Evolutionary conservation across 2,113 vertebrate species (phyloP).

Genomic region (Toxotes jaculatrix): DNA sequence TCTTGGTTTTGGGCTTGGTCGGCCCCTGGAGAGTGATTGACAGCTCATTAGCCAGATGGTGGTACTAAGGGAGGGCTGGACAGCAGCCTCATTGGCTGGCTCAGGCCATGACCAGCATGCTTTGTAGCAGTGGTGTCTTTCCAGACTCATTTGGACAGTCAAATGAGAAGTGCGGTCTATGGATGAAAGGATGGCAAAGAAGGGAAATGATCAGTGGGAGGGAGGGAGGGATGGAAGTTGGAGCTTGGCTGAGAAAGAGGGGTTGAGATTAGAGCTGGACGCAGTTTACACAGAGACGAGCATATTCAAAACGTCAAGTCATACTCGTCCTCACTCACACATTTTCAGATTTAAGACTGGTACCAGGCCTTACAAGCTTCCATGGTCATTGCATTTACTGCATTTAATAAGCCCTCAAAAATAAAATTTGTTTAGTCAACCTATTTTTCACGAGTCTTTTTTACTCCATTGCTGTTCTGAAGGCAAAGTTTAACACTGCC

Average conservation of each 20-base stretch:
- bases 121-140: conserved; percentile 46
- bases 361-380: not conserved
- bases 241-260: not conserved
- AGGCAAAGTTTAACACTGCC: not conserved
- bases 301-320: conserved; percentile 35
- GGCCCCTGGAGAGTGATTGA: conserved; percentile 73
- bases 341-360: no score
- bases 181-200: conserved; percentile 12
- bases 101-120: conserved; percentile 54
- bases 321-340: not conserved
- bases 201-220: conserved; percentile 19
- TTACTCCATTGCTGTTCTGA: not conserved
- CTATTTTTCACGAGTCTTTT: not conserved
- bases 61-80: conserved; percentile 62
- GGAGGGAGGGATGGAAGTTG: conserved; percentile 10
- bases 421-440: not conserved
- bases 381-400: not conserved
- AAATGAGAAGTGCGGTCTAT: conserved; percentile 21
- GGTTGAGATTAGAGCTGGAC: not conserved
- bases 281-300: not conserved
- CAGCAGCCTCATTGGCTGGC: conserved; percentile 49
- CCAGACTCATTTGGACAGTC: conserved; percentile 39
- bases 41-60: conserved; percentile 83
- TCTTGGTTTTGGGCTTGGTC: conserved; percentile 64
- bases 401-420: not conserved